Conservation (phyloP, 2,113 vertebrate species). For the Aplodontia rufa region DNA sequence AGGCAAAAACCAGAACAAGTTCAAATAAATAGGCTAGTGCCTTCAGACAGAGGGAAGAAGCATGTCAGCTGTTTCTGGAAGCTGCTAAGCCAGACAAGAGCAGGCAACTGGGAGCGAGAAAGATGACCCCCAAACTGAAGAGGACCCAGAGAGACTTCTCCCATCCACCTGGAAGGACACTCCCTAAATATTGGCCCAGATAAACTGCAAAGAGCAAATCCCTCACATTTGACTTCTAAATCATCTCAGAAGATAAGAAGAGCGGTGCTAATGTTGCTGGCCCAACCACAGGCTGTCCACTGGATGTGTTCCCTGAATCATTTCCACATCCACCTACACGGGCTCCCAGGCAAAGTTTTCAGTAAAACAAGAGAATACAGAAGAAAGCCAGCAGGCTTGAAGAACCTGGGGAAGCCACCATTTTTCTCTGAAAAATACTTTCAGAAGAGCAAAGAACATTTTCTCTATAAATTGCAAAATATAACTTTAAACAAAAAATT, state of each 20-base stretch:
- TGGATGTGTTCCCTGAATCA: accelerated
- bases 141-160: neutral
- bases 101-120: neutral
- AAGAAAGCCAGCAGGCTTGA: neutral
- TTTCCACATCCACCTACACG: too few relatives aligned
- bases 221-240: neutral
- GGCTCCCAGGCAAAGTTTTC: neutral
- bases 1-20: neutral
- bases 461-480: neutral
- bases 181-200: neutral
- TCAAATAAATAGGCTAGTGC: neutral
- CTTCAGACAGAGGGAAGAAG: neutral
- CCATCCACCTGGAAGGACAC: too few relatives aligned
- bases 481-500: neutral
- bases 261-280: neutral
- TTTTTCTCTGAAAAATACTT: neutral
- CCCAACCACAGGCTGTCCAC: neutral
- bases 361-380: neutral
- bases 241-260: neutral
- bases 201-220: too few relatives aligned
- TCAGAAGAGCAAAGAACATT: neutral
- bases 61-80: neutral
- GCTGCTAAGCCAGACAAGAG: neutral
- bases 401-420: neutral
- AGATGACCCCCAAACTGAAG: too few relatives aligned